A percentile compares a stretch with the other conserved stretches of the same genome.
phyloP scores from a whole-genome alignment of 2,797 vertebrate genomes.

The Tokudaia muenninki region DNA sequence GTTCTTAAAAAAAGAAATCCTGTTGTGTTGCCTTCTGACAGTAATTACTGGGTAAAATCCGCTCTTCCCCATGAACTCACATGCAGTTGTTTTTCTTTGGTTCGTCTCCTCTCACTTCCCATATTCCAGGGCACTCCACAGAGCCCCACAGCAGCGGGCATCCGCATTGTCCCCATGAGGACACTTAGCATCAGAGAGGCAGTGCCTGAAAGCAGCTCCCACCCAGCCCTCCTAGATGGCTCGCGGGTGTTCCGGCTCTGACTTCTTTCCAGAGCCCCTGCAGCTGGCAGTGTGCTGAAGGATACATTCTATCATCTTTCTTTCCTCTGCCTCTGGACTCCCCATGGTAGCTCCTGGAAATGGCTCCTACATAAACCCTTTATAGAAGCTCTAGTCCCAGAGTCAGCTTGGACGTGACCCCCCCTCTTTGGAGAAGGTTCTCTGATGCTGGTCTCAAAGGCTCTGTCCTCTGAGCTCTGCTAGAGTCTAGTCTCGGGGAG shows the following conservation, averaged over 20 bases:
- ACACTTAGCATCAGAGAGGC: background rate
- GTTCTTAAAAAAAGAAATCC: background rate
- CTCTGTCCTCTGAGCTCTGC: background rate
- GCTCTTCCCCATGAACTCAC: background rate
- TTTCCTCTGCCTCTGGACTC: background rate
- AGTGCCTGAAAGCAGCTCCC: fast-evolving
- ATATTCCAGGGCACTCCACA: fast-evolving
- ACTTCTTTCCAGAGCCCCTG: background rate
- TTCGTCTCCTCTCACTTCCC: fast-evolving
- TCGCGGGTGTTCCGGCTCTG: background rate
- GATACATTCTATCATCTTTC: no score
- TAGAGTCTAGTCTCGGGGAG: background rate
- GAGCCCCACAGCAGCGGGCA: background rate
- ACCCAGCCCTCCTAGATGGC: fast-evolving
- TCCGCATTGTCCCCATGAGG: no score
- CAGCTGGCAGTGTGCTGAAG: background rate
- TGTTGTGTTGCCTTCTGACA: background rate
- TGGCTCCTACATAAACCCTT: background rate
- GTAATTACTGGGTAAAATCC: background rate
- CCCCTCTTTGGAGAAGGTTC: background rate
- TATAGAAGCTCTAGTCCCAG: background rate
- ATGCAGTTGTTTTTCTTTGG: background rate
- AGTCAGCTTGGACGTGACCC: background rate
- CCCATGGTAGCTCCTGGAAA: fast-evolving
- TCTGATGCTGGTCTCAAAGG: background rate